Evolutionary conservation across 2,113 vertebrate genomes (phyloP).

Genomic region (Motacilla tschutschensis): DNA sequence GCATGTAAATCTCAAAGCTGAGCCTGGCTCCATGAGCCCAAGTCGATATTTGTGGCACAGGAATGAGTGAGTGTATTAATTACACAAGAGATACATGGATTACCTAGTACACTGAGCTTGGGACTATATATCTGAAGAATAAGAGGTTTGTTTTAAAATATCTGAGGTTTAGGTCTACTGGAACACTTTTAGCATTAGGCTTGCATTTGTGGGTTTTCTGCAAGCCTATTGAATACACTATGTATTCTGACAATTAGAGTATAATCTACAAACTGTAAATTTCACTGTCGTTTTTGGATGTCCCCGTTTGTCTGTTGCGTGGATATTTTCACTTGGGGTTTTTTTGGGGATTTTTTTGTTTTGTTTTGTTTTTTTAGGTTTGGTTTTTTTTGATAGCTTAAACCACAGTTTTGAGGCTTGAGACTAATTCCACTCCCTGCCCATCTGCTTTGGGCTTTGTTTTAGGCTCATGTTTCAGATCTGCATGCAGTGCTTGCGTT

Average conservation of each 20-base stretch:
- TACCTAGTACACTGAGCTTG: constrained; percentile 27
- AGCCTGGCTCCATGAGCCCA: constrained; percentile 70
- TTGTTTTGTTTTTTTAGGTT: neutral
- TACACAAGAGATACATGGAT: neutral
- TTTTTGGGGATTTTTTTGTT: neutral
- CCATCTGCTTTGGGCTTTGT: constrained; percentile 70
- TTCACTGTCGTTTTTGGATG: constrained; percentile 18
- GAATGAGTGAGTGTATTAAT: constrained; percentile 33
- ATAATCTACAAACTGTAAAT: constrained; percentile 41
- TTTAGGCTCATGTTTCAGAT: constrained; percentile 80
- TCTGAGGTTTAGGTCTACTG: constrained; percentile 39
- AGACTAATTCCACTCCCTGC: constrained; percentile 65
- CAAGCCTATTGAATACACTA: constrained; percentile 57
- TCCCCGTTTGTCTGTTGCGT: neutral
- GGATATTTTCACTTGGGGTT: neutral
- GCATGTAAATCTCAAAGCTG: constrained; percentile 75
- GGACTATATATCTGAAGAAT: constrained; percentile 38
- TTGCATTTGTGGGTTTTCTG: constrained; percentile 69
- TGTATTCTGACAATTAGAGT: constrained; percentile 50
- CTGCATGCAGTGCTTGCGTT: constrained; percentile 81
- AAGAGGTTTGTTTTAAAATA: constrained; percentile 32
- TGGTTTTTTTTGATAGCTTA: constrained; percentile 33
- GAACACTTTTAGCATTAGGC: constrained; percentile 50
- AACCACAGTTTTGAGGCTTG: constrained; percentile 58
- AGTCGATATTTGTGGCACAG: neutral